Evolutionary conservation across 53 echinoderm and acorn worm species (phyloP).

Genomic region (Echinarachnius parma): DNA sequence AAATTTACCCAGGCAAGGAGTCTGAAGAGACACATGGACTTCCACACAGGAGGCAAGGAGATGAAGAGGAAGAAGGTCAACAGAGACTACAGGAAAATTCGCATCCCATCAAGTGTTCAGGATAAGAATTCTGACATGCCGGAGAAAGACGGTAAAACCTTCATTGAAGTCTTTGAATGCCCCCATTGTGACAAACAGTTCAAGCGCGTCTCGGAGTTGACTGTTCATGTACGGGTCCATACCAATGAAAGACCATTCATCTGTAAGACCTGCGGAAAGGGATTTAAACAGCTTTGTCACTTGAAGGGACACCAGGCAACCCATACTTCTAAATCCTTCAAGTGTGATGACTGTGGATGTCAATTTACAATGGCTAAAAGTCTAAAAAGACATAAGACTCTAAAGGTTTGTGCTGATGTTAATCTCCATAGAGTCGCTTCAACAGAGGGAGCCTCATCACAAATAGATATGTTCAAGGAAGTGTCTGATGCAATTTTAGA

Average conservation of each 20-base stretch:
- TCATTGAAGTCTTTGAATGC: slow-evolving; percentile 23
- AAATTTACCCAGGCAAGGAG: slow-evolving; percentile 41
- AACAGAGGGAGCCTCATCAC: too few species aligned
- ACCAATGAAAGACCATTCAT: slow-evolving; percentile 13
- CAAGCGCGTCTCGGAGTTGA: slow-evolving; percentile 27
- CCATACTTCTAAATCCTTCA: slow-evolving; percentile 6
- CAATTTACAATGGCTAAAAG: slow-evolving; percentile 19
- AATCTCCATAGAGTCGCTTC: too few species aligned
- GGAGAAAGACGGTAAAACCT: not conserved
- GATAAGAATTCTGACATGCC: not conserved
- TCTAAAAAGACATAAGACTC: slow-evolving; percentile 22
- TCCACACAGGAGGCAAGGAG: slow-evolving; percentile 24
- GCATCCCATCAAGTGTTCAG: not conserved
- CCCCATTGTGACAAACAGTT: slow-evolving; percentile 28
- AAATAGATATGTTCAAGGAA: too few species aligned
- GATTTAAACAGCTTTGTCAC: slow-evolving; percentile 10
- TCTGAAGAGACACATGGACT: slow-evolving; percentile 37
- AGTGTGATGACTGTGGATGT: slow-evolving; percentile 21
- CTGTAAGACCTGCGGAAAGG: slow-evolving; percentile 44
- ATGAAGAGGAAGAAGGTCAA: slow-evolving; percentile 41
- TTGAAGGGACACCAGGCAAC: slow-evolving; percentile 19
- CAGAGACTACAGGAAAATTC: slow-evolving; percentile 13
- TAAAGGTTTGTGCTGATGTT: not conserved
- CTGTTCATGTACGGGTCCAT: slow-evolving; percentile 36
- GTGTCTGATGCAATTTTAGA: too few species aligned